phyloP scores from a whole-genome alignment of 2,888 invertebrate genomes.

The Cephus runcator region DNA sequence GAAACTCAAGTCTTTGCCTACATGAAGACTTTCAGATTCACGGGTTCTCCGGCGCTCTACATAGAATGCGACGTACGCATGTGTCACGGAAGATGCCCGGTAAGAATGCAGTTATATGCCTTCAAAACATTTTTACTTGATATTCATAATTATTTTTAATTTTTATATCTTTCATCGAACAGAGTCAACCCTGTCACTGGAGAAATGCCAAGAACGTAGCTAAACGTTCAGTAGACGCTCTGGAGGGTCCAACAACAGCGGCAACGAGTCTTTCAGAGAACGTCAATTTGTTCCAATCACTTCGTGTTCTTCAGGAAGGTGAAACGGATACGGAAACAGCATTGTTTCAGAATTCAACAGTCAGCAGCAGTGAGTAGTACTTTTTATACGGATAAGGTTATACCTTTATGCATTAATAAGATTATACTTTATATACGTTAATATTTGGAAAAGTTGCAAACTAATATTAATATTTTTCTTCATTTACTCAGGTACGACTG shows the following conservation, averaged over 20 bases:
- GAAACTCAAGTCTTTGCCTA: slow-evolving; percentile 95
- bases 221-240: slow-evolving; percentile 74
- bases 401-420: no score
- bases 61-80: slow-evolving; percentile 95
- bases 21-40: slow-evolving; percentile 94
- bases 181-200: slow-evolving; percentile 96
- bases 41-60: slow-evolving; percentile 92
- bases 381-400: not conserved
- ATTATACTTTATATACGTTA: no score
- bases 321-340: slow-evolving; percentile 74
- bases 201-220: slow-evolving; percentile 85
- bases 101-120: slow-evolving; percentile 65
- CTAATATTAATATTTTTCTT: not conserved
- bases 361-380: slow-evolving; percentile 33
- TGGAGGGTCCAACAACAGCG: slow-evolving; percentile 63
- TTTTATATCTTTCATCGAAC: slow-evolving; percentile 22
- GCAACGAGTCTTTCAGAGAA: slow-evolving; percentile 80
- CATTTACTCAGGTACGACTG: not conserved
- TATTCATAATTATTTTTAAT: not conserved
- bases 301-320: slow-evolving; percentile 87
- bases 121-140: not conserved
- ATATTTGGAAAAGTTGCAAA: no score
- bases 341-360: slow-evolving; percentile 58
- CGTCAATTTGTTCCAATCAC: slow-evolving; percentile 88
- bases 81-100: slow-evolving; percentile 95